A percentile compares a stretch with the other conserved stretches of the same genome.
Evolutionary conservation across 2,113 vertebrate genomes (phyloP).

Genomic region (Petrocephalus zakoni): DNA sequence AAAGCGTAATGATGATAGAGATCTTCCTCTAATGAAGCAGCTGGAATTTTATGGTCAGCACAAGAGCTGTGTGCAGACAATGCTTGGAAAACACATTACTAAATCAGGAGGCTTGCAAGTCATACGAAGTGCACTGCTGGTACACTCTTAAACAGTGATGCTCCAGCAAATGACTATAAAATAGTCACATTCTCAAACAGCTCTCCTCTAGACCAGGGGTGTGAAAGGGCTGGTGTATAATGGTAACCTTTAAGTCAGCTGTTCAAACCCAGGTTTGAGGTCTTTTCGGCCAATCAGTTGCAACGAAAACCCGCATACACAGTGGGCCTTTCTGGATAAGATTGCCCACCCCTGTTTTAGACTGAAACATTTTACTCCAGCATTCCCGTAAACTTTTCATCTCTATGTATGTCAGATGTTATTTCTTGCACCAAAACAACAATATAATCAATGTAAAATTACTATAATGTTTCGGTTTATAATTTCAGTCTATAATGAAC

Average conservation of each 20-base stretch:
- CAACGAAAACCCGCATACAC: no score
- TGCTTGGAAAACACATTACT: background rate
- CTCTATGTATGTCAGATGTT: background rate
- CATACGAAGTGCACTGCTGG: background rate
- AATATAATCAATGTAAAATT: background rate
- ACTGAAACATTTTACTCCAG: background rate
- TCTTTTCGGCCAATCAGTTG: no score
- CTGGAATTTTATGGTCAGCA: conserved; percentile 33
- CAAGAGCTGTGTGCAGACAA: background rate
- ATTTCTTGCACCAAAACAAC: background rate
- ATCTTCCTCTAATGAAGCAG: conserved; percentile 54
- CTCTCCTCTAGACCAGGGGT: background rate
- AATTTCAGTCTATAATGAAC: background rate
- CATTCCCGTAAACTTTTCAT: background rate
- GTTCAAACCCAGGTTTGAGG: no score
- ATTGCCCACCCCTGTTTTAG: no score
- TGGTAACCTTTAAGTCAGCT: no score
- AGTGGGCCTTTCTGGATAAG: no score
- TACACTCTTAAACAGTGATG: background rate
- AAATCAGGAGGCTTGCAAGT: background rate
- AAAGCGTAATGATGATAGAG: conserved; percentile 62
- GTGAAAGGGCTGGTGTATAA: no score
- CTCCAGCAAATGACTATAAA: background rate
- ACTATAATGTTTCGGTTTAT: background rate
- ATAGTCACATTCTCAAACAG: background rate